phyloP scores from a whole-genome alignment of 2,113 vertebrate genomes.

The Notiomystis cincta region DNA sequence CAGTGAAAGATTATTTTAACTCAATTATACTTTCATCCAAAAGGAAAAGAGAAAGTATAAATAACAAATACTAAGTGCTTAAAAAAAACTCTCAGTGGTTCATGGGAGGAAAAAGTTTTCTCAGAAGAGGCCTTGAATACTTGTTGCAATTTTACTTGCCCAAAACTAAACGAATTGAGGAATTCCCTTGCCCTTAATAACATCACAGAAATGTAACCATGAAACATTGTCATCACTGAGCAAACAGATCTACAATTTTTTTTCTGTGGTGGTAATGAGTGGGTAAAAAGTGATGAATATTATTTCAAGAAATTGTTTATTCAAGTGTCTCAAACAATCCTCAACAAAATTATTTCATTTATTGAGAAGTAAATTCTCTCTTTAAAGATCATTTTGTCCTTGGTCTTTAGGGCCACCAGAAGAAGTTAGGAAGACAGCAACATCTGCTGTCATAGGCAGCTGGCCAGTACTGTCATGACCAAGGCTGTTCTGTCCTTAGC shows the following conservation, averaged over 20 bases:
- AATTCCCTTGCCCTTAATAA: neutral
- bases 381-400: neutral
- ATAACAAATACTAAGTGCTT: neutral
- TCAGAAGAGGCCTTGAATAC: neutral
- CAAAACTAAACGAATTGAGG: neutral
- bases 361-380: neutral
- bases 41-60: neutral
- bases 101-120: neutral
- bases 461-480: neutral
- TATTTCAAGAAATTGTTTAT: neutral
- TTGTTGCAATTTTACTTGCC: neutral
- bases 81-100: neutral
- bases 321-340: neutral
- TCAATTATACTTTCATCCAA: neutral
- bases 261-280: neutral
- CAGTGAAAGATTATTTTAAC: constrained; percentile 15
- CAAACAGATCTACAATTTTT: neutral
- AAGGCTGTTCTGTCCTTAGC: neutral
- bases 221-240: neutral
- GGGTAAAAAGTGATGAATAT: neutral
- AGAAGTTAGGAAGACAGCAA: neutral
- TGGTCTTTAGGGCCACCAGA: neutral
- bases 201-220: neutral
- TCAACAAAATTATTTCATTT: neutral
- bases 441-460: neutral